These are phyloP conservation scores for Danio choprae DNA, from an alignment of 2,797 vertebrate genomes.

Conservation along the genomic window DNA sequence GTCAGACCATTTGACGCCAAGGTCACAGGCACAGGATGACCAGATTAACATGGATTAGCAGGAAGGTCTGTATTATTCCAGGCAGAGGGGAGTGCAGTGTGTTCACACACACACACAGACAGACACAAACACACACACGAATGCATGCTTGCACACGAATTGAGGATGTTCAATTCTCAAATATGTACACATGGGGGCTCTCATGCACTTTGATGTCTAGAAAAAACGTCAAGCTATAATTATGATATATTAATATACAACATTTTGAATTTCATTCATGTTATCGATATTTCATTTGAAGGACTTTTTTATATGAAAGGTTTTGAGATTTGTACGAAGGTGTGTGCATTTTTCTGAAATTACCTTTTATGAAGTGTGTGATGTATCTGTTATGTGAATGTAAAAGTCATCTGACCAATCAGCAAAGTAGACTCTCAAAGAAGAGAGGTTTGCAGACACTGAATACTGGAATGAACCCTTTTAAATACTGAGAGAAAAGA, in stretches of 20 bases:
- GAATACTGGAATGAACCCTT: no score
- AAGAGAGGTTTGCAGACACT: no score
- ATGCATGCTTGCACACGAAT: slow-evolving; percentile 5
- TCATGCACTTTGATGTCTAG: slow-evolving; percentile 23
- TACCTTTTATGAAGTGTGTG: no score
- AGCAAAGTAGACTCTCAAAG: no score
- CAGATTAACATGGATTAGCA: slow-evolving; percentile 65
- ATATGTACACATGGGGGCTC: slow-evolving; percentile 36
- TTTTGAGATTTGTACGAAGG: background rate
- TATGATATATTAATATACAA: background rate
- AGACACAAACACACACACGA: slow-evolving; percentile 23
- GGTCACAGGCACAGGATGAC: slow-evolving; percentile 56
- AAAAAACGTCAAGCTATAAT: background rate
- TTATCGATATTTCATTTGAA: background rate
- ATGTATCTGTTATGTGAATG: no score
- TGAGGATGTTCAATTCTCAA: slow-evolving; percentile 9
- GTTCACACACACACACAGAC: slow-evolving; percentile 25
- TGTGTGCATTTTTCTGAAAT: no score
- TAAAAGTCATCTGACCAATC: no score
- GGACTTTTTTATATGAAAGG: background rate
- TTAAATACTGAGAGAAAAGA: no score
- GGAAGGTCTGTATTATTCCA: slow-evolving; percentile 48
- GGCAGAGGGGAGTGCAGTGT: slow-evolving; percentile 33
- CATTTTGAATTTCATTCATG: background rate
- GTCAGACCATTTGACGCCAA: slow-evolving; percentile 53